Base-by-base conservation (phyloP, 2,113 vertebrate genomes). In the Phalacrocorax pelagicus region DNA sequence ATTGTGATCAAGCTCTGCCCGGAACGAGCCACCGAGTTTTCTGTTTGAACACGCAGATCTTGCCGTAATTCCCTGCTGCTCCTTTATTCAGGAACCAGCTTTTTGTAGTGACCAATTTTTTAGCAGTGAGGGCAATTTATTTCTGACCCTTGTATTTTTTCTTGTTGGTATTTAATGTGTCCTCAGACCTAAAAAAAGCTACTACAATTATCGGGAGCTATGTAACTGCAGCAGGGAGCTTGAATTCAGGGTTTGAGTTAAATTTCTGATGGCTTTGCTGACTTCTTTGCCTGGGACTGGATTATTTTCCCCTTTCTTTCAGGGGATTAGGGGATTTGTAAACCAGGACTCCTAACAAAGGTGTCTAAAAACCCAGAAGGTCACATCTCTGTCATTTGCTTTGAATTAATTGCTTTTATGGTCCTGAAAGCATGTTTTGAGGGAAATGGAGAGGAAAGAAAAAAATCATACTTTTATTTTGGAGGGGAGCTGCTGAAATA, bases 251-350 rank as follows among this genome's bases (percentile, higher is more conserved):
- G 23, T 67, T 84, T 63, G 42, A 51, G 7, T 83, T 83, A 62
- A 29, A 74, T 96, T 96, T 79, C 49, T 59, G 80, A 10, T 83
- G 62, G 15, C 44, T 96, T 88, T 86, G 21, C 42, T 67, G 47
- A 26, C 42, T 93, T 67, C n/a, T 83, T 32, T 92, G 72, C 52
- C 42, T 67, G 69, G 22, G 20, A 90, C 38, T 85, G 74, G 62
- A 73, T 94, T 86, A 58, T 94, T 96, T 87, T 34, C 57, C 78
- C 67, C 13, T 75, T 89, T 84, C 61, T 92, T 92, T 62, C 47
- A 65, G 67, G 58, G 86, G 90, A 94, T 96, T 91, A 94, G 70
- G 29, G 94, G 75, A 88, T 91, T 91, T 91, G 87, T 79, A 70
- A 91, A 72, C 12, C 32, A 59, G 12, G 20, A 10, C 42, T 91